Evolutionary conservation across 2,888 invertebrate species (phyloP), one percentile per base, ranked within the genome.

Genomic region (Scaptomyza reducta): DNA sequence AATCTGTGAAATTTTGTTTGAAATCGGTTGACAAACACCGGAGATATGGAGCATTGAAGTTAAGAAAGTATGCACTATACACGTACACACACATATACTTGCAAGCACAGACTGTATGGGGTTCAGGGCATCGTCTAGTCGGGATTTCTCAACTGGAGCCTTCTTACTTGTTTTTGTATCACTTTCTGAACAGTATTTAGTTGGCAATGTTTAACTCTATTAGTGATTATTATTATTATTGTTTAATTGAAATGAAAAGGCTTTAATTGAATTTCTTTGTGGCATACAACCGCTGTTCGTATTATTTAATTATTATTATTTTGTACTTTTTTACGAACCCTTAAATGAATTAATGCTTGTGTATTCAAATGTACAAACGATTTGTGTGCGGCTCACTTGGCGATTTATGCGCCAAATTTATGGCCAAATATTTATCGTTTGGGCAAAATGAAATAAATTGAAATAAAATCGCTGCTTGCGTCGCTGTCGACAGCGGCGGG

Each of bases 341-440:
- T 79, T 66, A 40, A 61, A 69, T 72, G 44, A 69, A 70, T 70
- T 51, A 35, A 72, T 58, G 53, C 54, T 40, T 40, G 25, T 31
- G n/a, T 47, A 63, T 49, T 57, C 42, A 45, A 65, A 63, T 70
- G 53, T 27, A 45, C 27, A 49, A 56, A 54, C 31, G 64, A 42
- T 49, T 76, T 55, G 25, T 41, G 45, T 59, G 41, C 62, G 58
- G 60, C 51, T 67, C 70, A 61, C 42, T 67, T 71, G 44, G 29
- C 81, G 71, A 81, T 81, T 85, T 74, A 60, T 61, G 50, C 38
- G 66, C 58, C 22, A 78, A 87, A 82, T 82, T 82, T 82, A 87
- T 82, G 75, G 62, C 62, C 70, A 82, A 81, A 85, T 68, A 78
- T 82, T 81, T 87, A 82, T 82, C 82, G 86, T 57, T 63, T 54